A percentile compares a stretch with the other conserved stretches of the same genome.
These are phyloP conservation scores for Drosophila helvetica DNA, from an alignment of 2,888 invertebrate genomes.

Conservation along the genomic window DNA sequence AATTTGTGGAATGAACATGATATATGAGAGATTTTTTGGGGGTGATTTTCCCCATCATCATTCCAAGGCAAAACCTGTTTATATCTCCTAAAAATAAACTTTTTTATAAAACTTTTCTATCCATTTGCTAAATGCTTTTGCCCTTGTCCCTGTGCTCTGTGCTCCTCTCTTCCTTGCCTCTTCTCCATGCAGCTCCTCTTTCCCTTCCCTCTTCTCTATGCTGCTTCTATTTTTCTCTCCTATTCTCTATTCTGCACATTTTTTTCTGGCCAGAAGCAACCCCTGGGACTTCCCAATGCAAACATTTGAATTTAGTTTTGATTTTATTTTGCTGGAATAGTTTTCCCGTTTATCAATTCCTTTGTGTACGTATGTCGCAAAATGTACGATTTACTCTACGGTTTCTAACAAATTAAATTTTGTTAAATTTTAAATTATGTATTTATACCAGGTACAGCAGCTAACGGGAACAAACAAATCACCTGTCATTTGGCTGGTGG, in stretches of 20 bases:
- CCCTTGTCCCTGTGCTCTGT: neutral
- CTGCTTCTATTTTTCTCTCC: neutral
- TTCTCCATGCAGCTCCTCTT: too few relatives aligned
- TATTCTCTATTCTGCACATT: slow-evolving; percentile 14
- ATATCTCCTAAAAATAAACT: slow-evolving; percentile 26
- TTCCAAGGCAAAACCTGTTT: slow-evolving; percentile 2
- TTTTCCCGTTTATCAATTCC: slow-evolving; percentile 50
- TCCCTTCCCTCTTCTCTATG: too few relatives aligned
- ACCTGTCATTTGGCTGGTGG: too few relatives aligned
- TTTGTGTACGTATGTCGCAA: slow-evolving; percentile 32
- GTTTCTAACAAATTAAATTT: slow-evolving; percentile 16
- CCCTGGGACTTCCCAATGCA: slow-evolving; percentile 29
- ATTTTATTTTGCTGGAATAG: slow-evolving; percentile 38
- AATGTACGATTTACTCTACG: slow-evolving; percentile 41
- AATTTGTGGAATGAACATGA: slow-evolving; percentile 31
- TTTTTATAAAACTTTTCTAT: slow-evolving; percentile 36
- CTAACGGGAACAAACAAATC: too few relatives aligned
- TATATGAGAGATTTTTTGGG: slow-evolving; percentile 25
- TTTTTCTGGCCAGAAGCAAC: slow-evolving; percentile 13
- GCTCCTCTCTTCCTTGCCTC: too few relatives aligned
- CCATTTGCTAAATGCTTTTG: slow-evolving; percentile 46
- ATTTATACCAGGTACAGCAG: neutral
- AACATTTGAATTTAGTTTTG: slow-evolving; percentile 43
- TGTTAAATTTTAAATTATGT: slow-evolving; percentile 21
- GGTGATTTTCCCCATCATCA: neutral